These are phyloP conservation scores for Guaruba guarouba DNA, from an alignment of 2,113 vertebrate species.

Conservation along the genomic window DNA sequence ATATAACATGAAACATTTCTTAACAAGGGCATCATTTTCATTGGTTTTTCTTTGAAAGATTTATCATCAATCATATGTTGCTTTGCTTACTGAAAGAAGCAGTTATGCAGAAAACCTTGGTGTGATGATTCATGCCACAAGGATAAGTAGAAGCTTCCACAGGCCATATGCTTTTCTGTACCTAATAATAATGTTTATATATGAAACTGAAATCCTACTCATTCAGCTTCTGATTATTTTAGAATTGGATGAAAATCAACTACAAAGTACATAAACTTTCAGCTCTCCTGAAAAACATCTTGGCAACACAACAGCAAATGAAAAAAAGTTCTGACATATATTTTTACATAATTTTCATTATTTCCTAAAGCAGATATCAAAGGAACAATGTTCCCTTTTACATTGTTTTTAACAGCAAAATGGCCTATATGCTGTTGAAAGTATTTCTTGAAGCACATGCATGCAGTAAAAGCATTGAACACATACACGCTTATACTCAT, in stretches of 20 bases:
- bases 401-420: background rate
- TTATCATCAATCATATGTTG: background rate
- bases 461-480: background rate
- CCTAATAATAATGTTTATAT: background rate
- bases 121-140: background rate
- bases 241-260: background rate
- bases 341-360: background rate
- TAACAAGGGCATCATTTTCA: background rate
- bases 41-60: background rate
- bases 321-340: background rate
- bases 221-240: conserved; percentile 6
- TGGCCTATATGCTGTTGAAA: background rate
- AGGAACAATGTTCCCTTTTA: conserved; percentile 30
- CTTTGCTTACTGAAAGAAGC: background rate
- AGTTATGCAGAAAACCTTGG: background rate
- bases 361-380: conserved; percentile 15
- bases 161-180: background rate
- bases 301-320: background rate
- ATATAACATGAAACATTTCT: background rate
- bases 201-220: background rate
- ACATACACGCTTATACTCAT: background rate
- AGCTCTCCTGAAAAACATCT: background rate
- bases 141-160: background rate
- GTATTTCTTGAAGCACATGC: background rate
- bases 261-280: background rate